Evolutionary conservation across 2,888 invertebrate genomes (phyloP).

Genomic region (Rhogogaster chlorosoma): DNA sequence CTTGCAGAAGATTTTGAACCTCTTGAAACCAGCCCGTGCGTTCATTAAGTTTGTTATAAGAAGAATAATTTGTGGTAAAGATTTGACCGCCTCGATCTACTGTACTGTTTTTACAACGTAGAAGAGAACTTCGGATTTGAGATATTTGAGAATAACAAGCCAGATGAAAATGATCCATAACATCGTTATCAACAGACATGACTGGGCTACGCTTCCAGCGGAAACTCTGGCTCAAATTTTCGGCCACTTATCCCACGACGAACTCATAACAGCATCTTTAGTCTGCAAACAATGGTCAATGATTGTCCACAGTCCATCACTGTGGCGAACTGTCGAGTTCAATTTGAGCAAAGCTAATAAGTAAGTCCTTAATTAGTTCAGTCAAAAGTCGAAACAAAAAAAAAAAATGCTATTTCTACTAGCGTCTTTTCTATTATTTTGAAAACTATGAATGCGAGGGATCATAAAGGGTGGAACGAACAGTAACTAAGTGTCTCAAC

Average conservation of each 20-base stretch:
- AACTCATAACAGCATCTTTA: conserved; percentile 20
- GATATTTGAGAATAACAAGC: neutral
- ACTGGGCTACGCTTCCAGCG: conserved; percentile 23
- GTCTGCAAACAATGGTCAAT: conserved; percentile 36
- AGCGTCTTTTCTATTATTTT: neutral
- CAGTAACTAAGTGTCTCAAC: neutral
- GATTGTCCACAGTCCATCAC: conserved; percentile 29
- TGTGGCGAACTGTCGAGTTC: conserved; percentile 39
- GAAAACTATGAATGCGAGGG: neutral
- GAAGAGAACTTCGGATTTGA: neutral
- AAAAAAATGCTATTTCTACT: neutral
- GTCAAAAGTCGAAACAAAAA: too few species aligned
- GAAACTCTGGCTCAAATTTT: conserved; percentile 38
- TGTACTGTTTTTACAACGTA: neutral
- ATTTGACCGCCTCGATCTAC: neutral
- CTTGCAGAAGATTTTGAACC: neutral
- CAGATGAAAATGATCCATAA: conserved; percentile 12
- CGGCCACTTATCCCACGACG: conserved; percentile 1
- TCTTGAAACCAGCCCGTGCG: neutral
- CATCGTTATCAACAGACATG: neutral
- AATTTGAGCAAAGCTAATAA: conserved; percentile 29
- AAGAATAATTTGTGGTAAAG: neutral
- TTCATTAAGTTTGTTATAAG: neutral
- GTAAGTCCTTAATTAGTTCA: neutral
- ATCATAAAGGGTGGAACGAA: neutral